phyloP scores from a whole-genome alignment of 2,888 invertebrate species.

The Apantesis nais region DNA sequence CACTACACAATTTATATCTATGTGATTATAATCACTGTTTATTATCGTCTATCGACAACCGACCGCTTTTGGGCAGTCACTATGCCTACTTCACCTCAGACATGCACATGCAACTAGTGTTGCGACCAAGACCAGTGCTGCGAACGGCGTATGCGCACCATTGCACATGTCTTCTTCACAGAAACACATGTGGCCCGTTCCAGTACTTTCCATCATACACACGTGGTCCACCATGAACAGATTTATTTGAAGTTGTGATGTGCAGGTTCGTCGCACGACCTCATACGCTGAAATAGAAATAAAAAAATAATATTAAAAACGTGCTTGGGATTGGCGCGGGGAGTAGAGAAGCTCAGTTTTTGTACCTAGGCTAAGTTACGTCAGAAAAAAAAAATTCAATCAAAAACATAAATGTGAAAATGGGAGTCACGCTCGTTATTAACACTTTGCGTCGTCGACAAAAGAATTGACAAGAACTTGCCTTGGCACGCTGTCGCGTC shows the following conservation, averaged over 20 bases:
- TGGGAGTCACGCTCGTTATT: too few relatives aligned
- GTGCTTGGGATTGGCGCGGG: too few relatives aligned
- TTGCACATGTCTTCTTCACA: conserved; percentile 99
- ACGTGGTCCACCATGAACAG: conserved; percentile 99
- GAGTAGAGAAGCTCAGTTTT: too few relatives aligned
- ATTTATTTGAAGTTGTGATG: conserved; percentile 97
- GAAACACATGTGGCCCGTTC: conserved; percentile 99
- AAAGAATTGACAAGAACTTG: too few relatives aligned
- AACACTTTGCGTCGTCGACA: too few relatives aligned
- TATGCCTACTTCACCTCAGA: conserved; percentile 79
- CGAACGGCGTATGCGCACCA: conserved; percentile 62
- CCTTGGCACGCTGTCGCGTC: too few relatives aligned
- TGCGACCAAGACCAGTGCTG: conserved; percentile 61
- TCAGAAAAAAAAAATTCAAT: too few relatives aligned
- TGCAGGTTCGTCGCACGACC: conserved; percentile 96
- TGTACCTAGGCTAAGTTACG: too few relatives aligned
- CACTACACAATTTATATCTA: conserved; percentile 22
- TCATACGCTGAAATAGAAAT: conserved; percentile 90
- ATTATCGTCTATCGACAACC: conserved; percentile 54
- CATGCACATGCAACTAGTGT: conserved; percentile 81
- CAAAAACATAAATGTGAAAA: too few relatives aligned
- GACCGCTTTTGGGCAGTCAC: conserved; percentile 57
- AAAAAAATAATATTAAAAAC: neutral
- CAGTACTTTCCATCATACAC: conserved; percentile 99
- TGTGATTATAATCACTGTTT: conserved; percentile 27